Conservation (phyloP, 2,113 vertebrate species). For the Otus sunia region DNA sequence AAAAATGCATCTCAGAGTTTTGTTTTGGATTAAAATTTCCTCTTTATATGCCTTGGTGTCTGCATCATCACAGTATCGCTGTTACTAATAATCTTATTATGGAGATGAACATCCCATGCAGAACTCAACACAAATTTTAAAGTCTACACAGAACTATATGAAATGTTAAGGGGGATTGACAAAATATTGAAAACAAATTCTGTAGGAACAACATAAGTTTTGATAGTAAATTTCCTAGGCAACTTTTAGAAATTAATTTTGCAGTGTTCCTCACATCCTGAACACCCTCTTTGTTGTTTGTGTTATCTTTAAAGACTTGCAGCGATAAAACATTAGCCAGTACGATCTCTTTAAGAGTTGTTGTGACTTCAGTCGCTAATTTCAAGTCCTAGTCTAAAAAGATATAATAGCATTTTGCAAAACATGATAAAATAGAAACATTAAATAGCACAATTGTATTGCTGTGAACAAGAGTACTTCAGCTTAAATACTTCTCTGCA, state of each 20-base stretch:
- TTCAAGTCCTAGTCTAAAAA: neutral
- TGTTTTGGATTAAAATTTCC: neutral
- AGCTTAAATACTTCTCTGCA: neutral
- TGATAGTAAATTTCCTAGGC: neutral
- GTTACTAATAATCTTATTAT: neutral
- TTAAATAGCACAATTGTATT: neutral
- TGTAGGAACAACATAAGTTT: neutral
- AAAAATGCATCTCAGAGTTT: neutral
- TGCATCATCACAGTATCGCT: neutral
- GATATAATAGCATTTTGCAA: neutral
- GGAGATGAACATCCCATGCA: neutral
- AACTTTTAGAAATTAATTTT: neutral
- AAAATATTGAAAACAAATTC: neutral
- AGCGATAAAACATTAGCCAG: neutral
- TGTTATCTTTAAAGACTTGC: neutral
- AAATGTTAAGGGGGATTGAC: neutral
- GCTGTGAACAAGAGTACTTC: neutral
- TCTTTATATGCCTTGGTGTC: neutral
- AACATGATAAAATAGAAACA: neutral
- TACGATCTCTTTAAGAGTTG: neutral
- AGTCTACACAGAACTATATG: neutral
- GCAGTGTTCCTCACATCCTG: neutral
- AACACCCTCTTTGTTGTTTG: neutral
- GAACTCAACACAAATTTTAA: neutral
- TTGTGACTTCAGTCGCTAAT: neutral